A percentile compares a stretch with the other conserved stretches of the same genome.
These are phyloP conservation scores for Pocota personata DNA, from an alignment of 2,888 invertebrate genomes.

Conservation along the genomic window DNA sequence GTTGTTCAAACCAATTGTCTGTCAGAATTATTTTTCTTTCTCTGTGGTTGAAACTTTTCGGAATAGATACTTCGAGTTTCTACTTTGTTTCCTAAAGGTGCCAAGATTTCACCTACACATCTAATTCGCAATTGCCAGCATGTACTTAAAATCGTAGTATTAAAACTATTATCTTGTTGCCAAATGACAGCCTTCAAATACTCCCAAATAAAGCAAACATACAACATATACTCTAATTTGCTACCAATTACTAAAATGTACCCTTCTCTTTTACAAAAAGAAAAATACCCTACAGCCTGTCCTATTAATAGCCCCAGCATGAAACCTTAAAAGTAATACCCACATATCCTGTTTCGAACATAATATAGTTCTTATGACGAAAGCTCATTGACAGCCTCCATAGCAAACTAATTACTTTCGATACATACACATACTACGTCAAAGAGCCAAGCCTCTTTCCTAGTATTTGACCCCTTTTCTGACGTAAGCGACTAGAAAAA, in stretches of 20 bases:
- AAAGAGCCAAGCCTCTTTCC: constrained; percentile 55
- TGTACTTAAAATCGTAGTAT: too few species aligned
- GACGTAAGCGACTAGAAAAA: constrained; percentile 8
- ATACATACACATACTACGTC: constrained; percentile 41
- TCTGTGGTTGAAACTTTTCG: too few species aligned
- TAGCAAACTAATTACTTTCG: constrained; percentile 37
- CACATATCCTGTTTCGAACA: constrained; percentile 19
- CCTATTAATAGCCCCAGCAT: constrained; percentile 18
- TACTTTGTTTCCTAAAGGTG: too few species aligned
- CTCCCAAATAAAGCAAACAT: neutral
- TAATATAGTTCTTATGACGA: neutral
- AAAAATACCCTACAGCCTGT: neutral
- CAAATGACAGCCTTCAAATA: neutral
- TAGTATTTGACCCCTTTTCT: constrained; percentile 16
- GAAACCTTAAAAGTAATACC: constrained; percentile 42
- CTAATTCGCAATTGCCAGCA: too few species aligned
- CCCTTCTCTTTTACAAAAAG: neutral
- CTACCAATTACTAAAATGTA: neutral
- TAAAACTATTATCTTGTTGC: neutral
- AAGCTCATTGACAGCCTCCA: constrained; percentile 18
- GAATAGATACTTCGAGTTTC: too few species aligned
- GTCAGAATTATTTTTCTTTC: too few species aligned
- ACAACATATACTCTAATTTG: neutral
- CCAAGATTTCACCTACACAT: too few species aligned
- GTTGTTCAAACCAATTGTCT: too few species aligned